phyloP scores from a whole-genome alignment of 2,113 vertebrate species.

The Neogobius melanostomus region DNA sequence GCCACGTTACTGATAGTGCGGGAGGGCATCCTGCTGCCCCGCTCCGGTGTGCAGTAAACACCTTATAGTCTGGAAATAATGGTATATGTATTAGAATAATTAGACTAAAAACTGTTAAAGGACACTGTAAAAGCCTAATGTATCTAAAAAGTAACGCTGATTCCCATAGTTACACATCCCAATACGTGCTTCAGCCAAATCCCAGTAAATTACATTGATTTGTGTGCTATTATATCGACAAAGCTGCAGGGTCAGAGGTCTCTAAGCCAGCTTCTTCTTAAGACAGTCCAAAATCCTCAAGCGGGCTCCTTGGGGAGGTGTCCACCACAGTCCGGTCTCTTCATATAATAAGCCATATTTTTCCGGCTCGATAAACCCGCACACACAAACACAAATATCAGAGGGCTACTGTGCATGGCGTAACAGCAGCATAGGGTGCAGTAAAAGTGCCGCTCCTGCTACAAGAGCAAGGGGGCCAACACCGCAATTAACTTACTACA shows the following conservation, averaged over 20 bases:
- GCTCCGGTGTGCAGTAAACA: too few relatives aligned
- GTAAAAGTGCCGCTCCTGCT: slow-evolving; percentile 60
- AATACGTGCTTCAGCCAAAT: not conserved
- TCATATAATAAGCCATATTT: slow-evolving; percentile 27
- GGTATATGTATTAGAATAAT: not conserved
- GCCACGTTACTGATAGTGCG: too few relatives aligned
- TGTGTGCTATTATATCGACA: not conserved
- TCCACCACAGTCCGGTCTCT: slow-evolving; percentile 16
- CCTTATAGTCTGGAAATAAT: too few relatives aligned
- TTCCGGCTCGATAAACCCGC: slow-evolving; percentile 16
- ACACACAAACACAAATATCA: slow-evolving; percentile 2
- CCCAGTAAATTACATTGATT: slow-evolving; percentile 12
- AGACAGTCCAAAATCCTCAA: slow-evolving; percentile 15
- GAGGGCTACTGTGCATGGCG: slow-evolving; percentile 5
- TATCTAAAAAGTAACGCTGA: not conserved
- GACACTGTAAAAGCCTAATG: not conserved
- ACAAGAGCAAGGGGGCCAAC: slow-evolving; percentile 54
- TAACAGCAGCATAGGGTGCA: slow-evolving; percentile 38
- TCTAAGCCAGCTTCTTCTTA: not conserved
- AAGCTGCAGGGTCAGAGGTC: not conserved
- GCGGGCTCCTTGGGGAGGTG: slow-evolving; percentile 26
- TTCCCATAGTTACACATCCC: not conserved
- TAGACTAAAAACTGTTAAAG: not conserved
- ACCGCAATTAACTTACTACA: slow-evolving; percentile 75
- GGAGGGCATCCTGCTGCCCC: too few relatives aligned